A percentile compares a stretch with the other conserved stretches of the same genome.
Evolutionary conservation across 1,140 invertebrate species (phyloP).

Genomic region (Conus ventricosus): DNA sequence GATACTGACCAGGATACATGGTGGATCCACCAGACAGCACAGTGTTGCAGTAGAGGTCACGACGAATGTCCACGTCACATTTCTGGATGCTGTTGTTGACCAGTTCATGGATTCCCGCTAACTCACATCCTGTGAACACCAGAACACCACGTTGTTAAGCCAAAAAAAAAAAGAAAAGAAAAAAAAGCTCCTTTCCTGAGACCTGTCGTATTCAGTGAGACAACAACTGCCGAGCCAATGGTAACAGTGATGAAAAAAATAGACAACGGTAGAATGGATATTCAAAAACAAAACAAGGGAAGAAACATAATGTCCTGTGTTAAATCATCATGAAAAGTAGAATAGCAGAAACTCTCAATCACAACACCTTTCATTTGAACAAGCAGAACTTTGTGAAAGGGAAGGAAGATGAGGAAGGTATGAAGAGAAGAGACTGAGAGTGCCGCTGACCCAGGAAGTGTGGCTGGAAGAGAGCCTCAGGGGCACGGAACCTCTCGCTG

Average conservation of each 20-base stretch:
- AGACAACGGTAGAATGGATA: too few relatives aligned
- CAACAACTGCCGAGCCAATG: too few relatives aligned
- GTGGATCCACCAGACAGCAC: constrained; percentile 77
- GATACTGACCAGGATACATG: constrained; percentile 78
- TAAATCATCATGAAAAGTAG: too few relatives aligned
- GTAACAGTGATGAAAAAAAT: too few relatives aligned
- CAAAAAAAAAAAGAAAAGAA: too few relatives aligned
- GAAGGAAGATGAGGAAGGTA: neutral
- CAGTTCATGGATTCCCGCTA: constrained; percentile 74
- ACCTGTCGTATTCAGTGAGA: too few relatives aligned
- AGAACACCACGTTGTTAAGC: constrained; percentile 46
- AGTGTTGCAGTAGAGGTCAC: constrained; percentile 91
- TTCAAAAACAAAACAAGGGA: too few relatives aligned
- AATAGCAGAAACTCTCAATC: too few relatives aligned
- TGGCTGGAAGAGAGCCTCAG: constrained; percentile 83
- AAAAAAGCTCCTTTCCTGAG: too few relatives aligned
- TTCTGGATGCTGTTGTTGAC: constrained; percentile 90
- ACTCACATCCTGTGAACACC: constrained; percentile 45
- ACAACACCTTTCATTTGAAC: too few relatives aligned
- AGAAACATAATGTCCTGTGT: too few relatives aligned
- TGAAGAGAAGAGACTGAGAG: neutral
- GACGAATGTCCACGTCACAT: constrained; percentile 85
- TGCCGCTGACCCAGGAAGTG: constrained; percentile 43
- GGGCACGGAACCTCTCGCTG: constrained; percentile 79
- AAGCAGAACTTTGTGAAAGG: too few relatives aligned